Conservation (phyloP, 2,888 invertebrate species). For the Folsomia candida region DNA sequence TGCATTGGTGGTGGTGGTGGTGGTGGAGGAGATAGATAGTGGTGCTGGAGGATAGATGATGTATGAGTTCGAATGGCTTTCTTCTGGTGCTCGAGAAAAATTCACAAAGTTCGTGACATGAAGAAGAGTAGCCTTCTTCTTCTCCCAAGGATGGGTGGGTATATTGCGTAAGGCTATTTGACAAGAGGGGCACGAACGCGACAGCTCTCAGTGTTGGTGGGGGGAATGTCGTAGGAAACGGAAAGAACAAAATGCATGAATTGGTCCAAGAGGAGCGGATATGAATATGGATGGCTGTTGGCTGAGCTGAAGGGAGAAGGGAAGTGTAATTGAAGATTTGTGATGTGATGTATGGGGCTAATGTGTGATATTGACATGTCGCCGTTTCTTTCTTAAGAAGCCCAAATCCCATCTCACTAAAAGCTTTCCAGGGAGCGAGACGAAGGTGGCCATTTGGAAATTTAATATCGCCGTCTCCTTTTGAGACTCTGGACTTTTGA, state of each 20-base stretch:
- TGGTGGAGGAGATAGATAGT: too few relatives aligned
- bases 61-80: neutral
- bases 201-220: neutral
- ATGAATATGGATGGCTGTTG: neutral
- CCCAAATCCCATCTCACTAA: neutral
- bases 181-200: too few relatives aligned
- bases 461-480: neutral
- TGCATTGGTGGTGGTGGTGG: too few relatives aligned
- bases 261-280: neutral
- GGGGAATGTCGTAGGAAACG: neutral
- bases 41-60: too few relatives aligned
- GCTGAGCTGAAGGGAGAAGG: neutral
- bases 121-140: neutral
- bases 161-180: too few relatives aligned
- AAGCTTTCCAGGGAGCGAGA: neutral
- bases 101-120: neutral
- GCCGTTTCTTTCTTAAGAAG: neutral
- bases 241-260: neutral
- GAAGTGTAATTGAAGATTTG: slow-evolving; percentile 11
- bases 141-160: too few relatives aligned
- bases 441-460: neutral
- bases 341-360: slow-evolving; percentile 8
- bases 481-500: neutral
- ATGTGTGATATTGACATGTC: slow-evolving; percentile 17
- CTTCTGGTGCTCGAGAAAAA: neutral